Base-by-base conservation (phyloP, 2,797 vertebrate species). In the Lepilemur septentrionalis region DNA sequence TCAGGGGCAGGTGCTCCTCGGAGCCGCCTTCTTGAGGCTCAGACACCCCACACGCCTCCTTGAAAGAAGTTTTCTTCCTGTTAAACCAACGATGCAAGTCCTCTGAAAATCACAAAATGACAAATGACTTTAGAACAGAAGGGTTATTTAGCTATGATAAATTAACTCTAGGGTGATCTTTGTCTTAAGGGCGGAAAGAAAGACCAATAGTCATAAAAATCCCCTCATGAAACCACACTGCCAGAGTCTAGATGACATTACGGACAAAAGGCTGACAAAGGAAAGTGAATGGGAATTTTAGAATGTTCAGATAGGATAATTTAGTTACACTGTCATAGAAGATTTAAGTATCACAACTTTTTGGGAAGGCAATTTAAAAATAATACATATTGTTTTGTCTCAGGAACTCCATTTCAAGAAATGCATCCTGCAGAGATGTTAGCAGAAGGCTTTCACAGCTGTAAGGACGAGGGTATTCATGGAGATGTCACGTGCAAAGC, bases 71-170 rank as follows among this genome's bases (percentile, higher is more conserved):
- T 61, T 98, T 99, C 97, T 99, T 99, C 98, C 98, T 99, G 97
- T 65, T 98, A 98, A 98, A 98, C 97, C 99, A 98, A 86, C 97
- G 94, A 89, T 97, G 99, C 59, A 99, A 96, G 78, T 99, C 98
- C 94, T 99, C 99, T 99, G 97, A 6, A 96, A 98, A 91, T 30
- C 41, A 13, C 14, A 83, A 86, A 25, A 94, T 2, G 30, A 92
- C 73, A 94, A 9, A 65, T 0, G 14, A 38, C 93, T 85, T 97
- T 23, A 93, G 79, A 94, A 70, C 41, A 52, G 65, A 57, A 87
- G 32, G 38, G 20, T 48, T 25, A 57, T 57, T 57, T 7, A 15
- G 73, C 15, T 15, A 22, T 1, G 25, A 7, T 14, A n/a, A 8
- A 22, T 9, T 7, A 1, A 23, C 35, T 57, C n/a, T 11, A 25